These are phyloP conservation scores for Strigamia maritima DNA, from an alignment of 2,888 invertebrate genomes.

Conservation along the genomic window DNA sequence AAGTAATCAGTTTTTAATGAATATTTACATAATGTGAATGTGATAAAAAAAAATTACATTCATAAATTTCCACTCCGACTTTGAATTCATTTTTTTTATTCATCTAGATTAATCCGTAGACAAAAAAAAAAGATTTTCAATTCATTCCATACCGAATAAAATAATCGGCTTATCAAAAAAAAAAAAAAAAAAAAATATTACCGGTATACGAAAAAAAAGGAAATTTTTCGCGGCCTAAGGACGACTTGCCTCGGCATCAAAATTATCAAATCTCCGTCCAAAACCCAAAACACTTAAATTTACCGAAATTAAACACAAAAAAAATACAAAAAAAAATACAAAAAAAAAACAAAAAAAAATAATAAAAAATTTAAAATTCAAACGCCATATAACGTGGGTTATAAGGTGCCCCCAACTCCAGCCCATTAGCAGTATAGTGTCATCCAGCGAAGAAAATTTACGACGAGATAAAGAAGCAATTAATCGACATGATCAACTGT, in stretches of 20 bases:
- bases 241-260: too few species aligned
- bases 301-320: too few species aligned
- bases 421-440: conserved; percentile 15
- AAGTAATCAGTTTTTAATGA: conserved; percentile 4
- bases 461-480: conserved; percentile 29
- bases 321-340: neutral
- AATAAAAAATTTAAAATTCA: neutral
- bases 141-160: neutral
- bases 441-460: conserved; percentile 22
- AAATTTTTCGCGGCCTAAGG: too few species aligned
- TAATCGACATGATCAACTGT: conserved; percentile 24
- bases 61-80: neutral
- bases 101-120: neutral
- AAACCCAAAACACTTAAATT: too few species aligned
- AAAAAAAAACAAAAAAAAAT: neutral
- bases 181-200: too few species aligned
- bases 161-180: neutral
- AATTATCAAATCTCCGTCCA: too few species aligned
- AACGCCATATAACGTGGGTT: neutral
- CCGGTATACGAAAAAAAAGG: too few species aligned
- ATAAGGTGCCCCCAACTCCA: conserved; percentile 12
- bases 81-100: neutral
- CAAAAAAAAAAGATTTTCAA: neutral
- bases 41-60: neutral
- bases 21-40: conserved; percentile 4